A percentile compares a stretch with the other conserved stretches of the same genome.
These are phyloP conservation scores for Ciconia maguari DNA, from an alignment of 2,113 vertebrate species.

Conservation along the genomic window DNA sequence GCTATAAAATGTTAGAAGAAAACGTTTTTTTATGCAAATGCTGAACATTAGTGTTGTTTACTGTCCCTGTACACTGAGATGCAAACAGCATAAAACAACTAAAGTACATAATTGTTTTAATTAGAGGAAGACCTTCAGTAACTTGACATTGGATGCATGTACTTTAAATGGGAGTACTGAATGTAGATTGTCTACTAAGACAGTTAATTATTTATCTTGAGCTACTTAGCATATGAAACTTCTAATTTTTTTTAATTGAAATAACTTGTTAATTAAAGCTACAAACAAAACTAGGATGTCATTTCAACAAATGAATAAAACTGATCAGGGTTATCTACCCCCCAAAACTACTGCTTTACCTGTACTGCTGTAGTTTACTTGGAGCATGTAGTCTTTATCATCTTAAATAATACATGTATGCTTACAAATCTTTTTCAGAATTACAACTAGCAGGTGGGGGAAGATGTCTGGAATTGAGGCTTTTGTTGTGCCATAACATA, in stretches of 20 bases:
- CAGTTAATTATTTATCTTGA: not conserved
- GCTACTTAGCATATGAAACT: not conserved
- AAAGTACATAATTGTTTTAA: not conserved
- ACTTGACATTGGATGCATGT: not conserved
- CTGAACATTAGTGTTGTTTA: not conserved
- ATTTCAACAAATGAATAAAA: not conserved
- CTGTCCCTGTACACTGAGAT: not conserved
- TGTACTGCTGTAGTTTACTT: not conserved
- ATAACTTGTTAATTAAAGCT: not conserved
- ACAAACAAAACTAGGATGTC: not conserved
- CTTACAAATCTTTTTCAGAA: not conserved
- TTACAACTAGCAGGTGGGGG: not conserved
- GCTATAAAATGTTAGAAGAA: not conserved
- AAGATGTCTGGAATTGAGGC: not conserved
- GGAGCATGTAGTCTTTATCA: not conserved
- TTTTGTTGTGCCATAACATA: not conserved
- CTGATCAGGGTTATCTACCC: not conserved
- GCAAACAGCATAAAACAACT: not conserved
- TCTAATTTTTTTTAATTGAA: not conserved
- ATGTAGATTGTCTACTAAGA: not conserved
- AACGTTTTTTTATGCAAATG: not conserved
- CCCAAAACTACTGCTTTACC: not conserved
- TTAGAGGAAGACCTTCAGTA: not conserved
- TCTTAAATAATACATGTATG: fast-evolving
- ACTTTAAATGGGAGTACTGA: not conserved